Evolutionary conservation across 2,797 vertebrate genomes (phyloP), one percentile per base, ranked within the genome.

Genomic region (Ataeniobius toweri): DNA sequence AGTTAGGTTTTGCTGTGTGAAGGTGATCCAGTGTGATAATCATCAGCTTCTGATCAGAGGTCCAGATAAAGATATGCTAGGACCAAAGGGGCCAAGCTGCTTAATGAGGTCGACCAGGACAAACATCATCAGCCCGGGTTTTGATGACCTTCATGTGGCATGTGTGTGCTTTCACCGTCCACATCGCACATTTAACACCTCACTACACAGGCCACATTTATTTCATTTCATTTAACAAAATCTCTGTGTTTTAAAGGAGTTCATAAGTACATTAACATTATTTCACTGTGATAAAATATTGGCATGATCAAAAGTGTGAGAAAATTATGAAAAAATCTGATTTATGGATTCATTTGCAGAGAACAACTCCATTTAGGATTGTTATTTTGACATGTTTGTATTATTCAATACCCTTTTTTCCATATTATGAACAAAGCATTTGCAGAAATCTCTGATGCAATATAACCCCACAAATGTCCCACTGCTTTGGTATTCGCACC

Each of bases 11-110:
- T 6, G 3, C 53, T 79, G 61, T 55, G 80, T 91, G 90, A 93
- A 94, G 90, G 90, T 90, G 89, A 93, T 85, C 80, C 71, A 68
- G 5, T 76, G 36, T 2, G 88, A 93, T 90, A 85, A 85, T 5
- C 71, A 90, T 91, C 91, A 79, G 84, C 81, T 79, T 82, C 50
- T 84, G 83, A 85, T 79, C 85, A 83, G 53, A 85, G 75, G 76
- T 86, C 72, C 82, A 80, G 92, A 93, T 93, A 93, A 91, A 88
- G 67, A 88, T 26, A 0, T 63, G 39, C 31, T 31, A 31, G 56
- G 70, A 79, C 61, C 65, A 56, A 28, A 74, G 44, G 56, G 51
- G 79, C 70, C 59, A 73, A 77, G 71, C 28, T 83, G 50, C 86
- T 89, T 76, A 87, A 80, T 82, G 22, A 68, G 78, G 9, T 79